Percentiles rank a stretch among this genome's conserved stretches.
phyloP scores from a whole-genome alignment of 1,140 invertebrate genomes.

The Cardiocondyla obscurior region DNA sequence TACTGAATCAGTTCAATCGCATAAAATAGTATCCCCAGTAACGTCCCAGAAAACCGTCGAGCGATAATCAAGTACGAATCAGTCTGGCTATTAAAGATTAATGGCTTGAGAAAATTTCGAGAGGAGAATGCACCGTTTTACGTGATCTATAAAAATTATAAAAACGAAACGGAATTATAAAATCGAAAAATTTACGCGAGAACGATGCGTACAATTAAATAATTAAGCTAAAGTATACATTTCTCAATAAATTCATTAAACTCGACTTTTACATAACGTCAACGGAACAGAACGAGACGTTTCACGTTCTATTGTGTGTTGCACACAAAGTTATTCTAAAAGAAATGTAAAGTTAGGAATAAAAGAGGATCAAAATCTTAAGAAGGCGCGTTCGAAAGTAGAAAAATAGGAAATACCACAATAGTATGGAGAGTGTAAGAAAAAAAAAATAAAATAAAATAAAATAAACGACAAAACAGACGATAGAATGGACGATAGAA shows the following conservation, averaged over 20 bases:
- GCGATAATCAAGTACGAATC: conserved; percentile 25
- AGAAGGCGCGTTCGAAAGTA: neutral
- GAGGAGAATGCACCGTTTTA: neutral
- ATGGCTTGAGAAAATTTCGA: conserved; percentile 14
- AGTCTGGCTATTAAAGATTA: conserved; percentile 20
- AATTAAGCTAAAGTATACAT: neutral
- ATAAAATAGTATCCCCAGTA: conserved; percentile 31
- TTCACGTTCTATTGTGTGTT: neutral
- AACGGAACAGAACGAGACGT: neutral
- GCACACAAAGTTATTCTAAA: neutral
- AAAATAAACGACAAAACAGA: neutral
- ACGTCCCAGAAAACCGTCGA: conserved; percentile 14
- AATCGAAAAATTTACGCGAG: too few species aligned
- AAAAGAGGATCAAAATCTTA: neutral
- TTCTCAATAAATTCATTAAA: neutral
- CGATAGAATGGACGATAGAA: conserved; percentile 54
- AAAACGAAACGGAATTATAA: neutral
- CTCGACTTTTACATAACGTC: neutral
- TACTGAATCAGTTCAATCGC: conserved; percentile 39
- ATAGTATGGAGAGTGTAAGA: too few species aligned
- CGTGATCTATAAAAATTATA: neutral
- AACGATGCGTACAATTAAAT: too few species aligned
- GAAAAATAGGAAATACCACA: neutral
- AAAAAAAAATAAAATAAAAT: too few species aligned
- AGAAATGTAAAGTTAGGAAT: neutral